These are phyloP conservation scores for Halichondria panicea DNA, from an alignment of 37 sponge, comb jelly and placozoan genomes.

Conservation along the genomic window DNA sequence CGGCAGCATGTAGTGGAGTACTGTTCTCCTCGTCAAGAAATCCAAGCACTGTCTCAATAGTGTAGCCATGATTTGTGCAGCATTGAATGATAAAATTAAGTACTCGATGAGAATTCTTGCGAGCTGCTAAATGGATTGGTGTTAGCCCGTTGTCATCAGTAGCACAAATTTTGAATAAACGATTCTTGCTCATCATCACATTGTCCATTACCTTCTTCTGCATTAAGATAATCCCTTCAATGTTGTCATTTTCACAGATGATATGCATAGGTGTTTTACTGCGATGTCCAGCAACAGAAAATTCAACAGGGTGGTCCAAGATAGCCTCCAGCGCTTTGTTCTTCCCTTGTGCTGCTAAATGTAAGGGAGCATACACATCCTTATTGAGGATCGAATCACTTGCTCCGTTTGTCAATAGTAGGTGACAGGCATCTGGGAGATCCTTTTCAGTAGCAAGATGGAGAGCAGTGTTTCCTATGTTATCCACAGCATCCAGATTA, in stretches of 20 bases:
- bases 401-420: slow-evolving; percentile 56
- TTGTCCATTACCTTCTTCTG: not conserved
- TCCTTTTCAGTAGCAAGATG: slow-evolving; percentile 62
- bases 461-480: slow-evolving; percentile 80
- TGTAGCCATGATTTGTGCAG: slow-evolving; percentile 54
- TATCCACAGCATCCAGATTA: slow-evolving; percentile 62
- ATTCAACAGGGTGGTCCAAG: slow-evolving; percentile 22
- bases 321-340: slow-evolving; percentile 35
- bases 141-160: slow-evolving; percentile 68
- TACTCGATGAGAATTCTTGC: slow-evolving; percentile 48
- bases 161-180: slow-evolving; percentile 59
- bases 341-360: slow-evolving; percentile 46
- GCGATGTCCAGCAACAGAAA: slow-evolving; percentile 32
- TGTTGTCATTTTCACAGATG: slow-evolving; percentile 63
- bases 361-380: slow-evolving; percentile 55
- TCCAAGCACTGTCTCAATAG: slow-evolving; percentile 44
- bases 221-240: slow-evolving; percentile 47
- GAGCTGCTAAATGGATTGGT: slow-evolving; percentile 76
- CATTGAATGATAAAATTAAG: slow-evolving; percentile 46
- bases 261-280: slow-evolving; percentile 69
- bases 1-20: slow-evolving; percentile 85
- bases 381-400: slow-evolving; percentile 53
- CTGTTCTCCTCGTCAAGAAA: slow-evolving; percentile 79
- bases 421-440: slow-evolving; percentile 26
- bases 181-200: not conserved